phyloP scores from a whole-genome alignment of 2,888 invertebrate species.

The Aporophyla lueneburgensis region DNA sequence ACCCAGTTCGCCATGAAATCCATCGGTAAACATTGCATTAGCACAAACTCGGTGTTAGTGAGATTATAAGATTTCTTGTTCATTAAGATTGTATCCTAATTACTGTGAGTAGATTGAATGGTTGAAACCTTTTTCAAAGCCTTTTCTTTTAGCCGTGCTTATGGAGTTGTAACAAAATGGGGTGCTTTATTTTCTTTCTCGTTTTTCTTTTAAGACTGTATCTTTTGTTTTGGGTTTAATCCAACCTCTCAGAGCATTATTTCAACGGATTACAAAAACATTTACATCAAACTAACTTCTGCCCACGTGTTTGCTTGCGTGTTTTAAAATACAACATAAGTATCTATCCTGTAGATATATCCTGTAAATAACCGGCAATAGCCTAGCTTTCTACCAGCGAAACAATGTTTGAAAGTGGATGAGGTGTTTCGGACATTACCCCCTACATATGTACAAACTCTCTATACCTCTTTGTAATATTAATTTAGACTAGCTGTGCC shows the following conservation, averaged over 20 bases:
- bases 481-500: background rate
- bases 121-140: constrained; percentile 3
- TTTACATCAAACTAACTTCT: no score
- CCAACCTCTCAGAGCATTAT: background rate
- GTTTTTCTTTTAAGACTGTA: background rate
- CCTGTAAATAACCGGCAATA: background rate
- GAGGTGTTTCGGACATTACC: background rate
- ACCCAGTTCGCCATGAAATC: no score
- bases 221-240: background rate
- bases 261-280: background rate
- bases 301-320: background rate
- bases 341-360: no score
- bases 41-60: background rate
- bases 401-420: background rate
- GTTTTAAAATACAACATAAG: background rate
- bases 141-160: constrained; percentile 8
- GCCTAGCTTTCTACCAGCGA: no score
- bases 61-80: constrained; percentile 25
- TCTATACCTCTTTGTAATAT: background rate
- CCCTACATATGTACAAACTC: background rate
- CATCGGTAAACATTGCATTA: constrained; percentile 9
- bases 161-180: background rate
- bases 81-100: constrained; percentile 34
- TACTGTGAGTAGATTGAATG: constrained; percentile 18
- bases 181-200: background rate